Conservation (phyloP, 2,113 vertebrate genomes). For the Hippolais icterina region DNA sequence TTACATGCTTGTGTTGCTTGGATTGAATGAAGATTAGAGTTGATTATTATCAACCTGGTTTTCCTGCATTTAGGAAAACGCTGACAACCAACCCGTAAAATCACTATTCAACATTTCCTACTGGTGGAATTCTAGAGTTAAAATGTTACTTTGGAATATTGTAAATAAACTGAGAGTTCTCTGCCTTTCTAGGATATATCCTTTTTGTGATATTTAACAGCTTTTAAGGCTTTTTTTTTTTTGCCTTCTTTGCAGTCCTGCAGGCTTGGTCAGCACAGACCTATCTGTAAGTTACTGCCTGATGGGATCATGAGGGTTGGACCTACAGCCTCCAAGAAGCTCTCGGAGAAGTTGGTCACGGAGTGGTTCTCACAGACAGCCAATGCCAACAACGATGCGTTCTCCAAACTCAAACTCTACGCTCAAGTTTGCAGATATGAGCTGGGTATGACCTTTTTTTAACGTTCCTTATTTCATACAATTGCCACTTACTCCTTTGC, state of each 20-base stretch:
- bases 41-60: background rate
- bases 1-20: background rate
- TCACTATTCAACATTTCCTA: background rate
- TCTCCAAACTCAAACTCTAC: slow-evolving; percentile 94
- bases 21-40: background rate
- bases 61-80: background rate
- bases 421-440: slow-evolving; percentile 98
- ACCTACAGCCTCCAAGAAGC: slow-evolving; percentile 85
- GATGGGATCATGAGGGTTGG: slow-evolving; percentile 95
- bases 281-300: slow-evolving; percentile 90
- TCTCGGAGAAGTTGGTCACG: slow-evolving; percentile 89
- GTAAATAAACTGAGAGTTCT: background rate
- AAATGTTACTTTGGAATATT: background rate
- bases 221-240: background rate
- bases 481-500: background rate
- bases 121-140: background rate
- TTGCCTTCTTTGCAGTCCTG: slow-evolving; percentile 80
- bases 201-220: background rate
- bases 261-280: slow-evolving; percentile 95
- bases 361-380: slow-evolving; percentile 95
- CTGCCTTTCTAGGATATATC: background rate
- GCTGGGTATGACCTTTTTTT: slow-evolving; percentile 78
- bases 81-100: background rate
- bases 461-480: background rate
- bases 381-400: slow-evolving; percentile 87